Conservation (phyloP, 2,888 invertebrate genomes). For the Drosophila seclusa region DNA sequence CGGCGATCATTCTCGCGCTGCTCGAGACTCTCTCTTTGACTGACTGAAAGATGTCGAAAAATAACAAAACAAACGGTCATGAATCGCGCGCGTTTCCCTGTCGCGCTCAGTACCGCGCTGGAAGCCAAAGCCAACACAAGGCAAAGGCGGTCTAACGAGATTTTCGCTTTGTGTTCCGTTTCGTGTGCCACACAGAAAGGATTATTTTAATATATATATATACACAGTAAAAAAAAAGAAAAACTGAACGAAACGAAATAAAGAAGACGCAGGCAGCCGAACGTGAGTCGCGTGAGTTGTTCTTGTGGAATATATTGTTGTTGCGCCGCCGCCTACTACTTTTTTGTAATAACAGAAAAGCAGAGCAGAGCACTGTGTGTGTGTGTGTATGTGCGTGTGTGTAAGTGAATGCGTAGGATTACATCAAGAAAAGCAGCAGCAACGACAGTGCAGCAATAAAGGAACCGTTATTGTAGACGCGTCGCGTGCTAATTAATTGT, state of each 20-base stretch:
- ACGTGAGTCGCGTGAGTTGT: conserved; percentile 42
- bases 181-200: conserved; percentile 21
- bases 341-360: conserved; percentile 43
- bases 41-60: conserved; percentile 18
- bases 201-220: conserved; percentile 47
- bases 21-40: not conserved
- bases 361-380: conserved; percentile 20
- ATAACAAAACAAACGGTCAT: conserved; percentile 25
- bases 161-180: conserved; percentile 21
- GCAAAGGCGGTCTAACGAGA: conserved; percentile 46
- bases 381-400: conserved; percentile 21
- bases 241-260: conserved; percentile 31
- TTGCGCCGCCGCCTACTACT: conserved; percentile 48
- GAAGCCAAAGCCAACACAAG: conserved; percentile 55
- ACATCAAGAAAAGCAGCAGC: conserved; percentile 28
- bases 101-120: conserved; percentile 36
- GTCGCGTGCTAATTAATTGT: conserved; percentile 68
- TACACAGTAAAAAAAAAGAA: not conserved
- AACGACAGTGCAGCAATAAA: conserved; percentile 22
- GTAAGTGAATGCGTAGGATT: conserved; percentile 39
- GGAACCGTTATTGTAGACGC: conserved; percentile 38
- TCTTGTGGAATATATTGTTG: conserved; percentile 27
- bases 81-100: conserved; percentile 28
- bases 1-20: conserved; percentile 14
- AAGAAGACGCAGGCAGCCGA: conserved; percentile 30